Evolutionary conservation across 2,797 vertebrate genomes (phyloP).

Genomic region (Pagetopsis macropterus): DNA sequence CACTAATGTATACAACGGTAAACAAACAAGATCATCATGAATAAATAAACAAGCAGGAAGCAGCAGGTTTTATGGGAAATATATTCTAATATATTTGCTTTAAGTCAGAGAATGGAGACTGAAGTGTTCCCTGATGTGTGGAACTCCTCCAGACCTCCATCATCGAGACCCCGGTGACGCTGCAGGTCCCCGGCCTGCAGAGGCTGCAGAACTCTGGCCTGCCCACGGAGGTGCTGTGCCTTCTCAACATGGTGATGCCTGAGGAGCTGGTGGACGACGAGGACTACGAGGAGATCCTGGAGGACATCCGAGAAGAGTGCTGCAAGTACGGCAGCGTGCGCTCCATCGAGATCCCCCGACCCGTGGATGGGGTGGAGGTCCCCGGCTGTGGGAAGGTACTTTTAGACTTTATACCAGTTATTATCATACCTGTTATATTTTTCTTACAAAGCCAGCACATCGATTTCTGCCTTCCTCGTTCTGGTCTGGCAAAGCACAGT

Average conservation of each 20-base stretch:
- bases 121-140: no score
- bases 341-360: constrained; percentile 85
- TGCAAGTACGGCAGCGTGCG: constrained; percentile 84
- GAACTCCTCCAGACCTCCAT: constrained; percentile 65
- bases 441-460: background rate
- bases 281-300: constrained; percentile 87
- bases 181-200: constrained; percentile 83
- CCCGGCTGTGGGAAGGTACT: constrained; percentile 85
- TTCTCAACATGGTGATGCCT: constrained; percentile 86
- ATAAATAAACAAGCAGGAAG: no score
- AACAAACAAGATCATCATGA: no score
- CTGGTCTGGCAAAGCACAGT: background rate
- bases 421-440: background rate
- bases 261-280: constrained; percentile 86
- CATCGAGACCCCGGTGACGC: constrained; percentile 79
- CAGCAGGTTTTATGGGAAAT: no score
- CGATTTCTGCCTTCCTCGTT: background rate
- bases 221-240: constrained; percentile 84
- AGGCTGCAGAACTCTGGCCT: constrained; percentile 77
- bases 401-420: background rate
- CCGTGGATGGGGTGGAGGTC: constrained; percentile 81
- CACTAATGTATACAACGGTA: no score
- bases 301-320: constrained; percentile 85
- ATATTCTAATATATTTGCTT: no score
- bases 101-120: no score